phyloP scores from a whole-genome alignment of 2,113 vertebrate genomes.

The Aldabrachelys gigantea region DNA sequence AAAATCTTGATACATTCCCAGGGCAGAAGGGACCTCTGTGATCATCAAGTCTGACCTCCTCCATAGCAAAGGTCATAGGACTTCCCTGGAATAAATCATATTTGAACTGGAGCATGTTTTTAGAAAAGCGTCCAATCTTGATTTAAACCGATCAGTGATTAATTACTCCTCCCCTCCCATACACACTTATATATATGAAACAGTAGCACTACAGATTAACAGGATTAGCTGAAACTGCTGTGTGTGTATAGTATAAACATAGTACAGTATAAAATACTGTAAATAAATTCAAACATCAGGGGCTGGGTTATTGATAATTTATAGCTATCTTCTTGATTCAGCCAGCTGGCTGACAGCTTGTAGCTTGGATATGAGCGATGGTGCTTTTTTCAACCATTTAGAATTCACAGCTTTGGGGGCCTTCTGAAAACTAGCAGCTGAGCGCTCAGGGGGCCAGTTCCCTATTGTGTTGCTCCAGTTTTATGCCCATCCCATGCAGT shows the following conservation, averaged over 20 bases:
- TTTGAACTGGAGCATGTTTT: not conserved
- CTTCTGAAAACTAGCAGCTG: not conserved
- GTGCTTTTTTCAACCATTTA: not conserved
- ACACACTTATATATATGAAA: too few relatives aligned
- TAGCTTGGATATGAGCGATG: not conserved
- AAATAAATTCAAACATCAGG: conserved; percentile 9
- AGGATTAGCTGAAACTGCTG: conserved; percentile 24
- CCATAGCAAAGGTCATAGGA: not conserved
- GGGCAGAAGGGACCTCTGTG: not conserved
- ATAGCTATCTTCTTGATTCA: not conserved
- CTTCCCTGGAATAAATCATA: not conserved
- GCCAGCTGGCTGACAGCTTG: not conserved
- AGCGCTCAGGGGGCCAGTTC: not conserved
- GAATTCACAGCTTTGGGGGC: not conserved
- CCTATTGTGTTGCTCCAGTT: not conserved
- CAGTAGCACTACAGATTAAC: not conserved
- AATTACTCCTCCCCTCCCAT: not conserved
- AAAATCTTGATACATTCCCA: not conserved
- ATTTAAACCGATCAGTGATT: not conserved
- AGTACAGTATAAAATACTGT: not conserved
- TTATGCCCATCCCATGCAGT: not conserved
- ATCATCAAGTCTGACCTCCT: not conserved
- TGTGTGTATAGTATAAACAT: conserved; percentile 25
- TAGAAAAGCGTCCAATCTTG: not conserved
- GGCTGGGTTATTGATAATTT: not conserved